Percentiles rank a stretch among this genome's conserved stretches.
Conservation (phyloP, 2,888 invertebrate genomes). For the Microplitis manilae region DNA sequence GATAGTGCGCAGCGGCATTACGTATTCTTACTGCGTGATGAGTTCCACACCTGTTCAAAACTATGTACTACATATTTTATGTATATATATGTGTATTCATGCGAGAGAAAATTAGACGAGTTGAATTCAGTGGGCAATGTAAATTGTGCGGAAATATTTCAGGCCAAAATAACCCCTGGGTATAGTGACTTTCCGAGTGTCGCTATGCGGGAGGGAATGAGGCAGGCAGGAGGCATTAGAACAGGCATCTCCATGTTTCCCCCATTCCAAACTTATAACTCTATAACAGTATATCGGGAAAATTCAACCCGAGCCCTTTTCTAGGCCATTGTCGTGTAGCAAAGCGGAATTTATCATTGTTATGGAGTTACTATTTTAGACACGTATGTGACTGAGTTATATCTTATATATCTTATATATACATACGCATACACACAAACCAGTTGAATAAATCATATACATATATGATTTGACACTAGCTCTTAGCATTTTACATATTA, state of each 20-base stretch:
- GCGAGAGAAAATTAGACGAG: slow-evolving; percentile 40
- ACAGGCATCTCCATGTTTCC: slow-evolving; percentile 8
- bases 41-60: slow-evolving; percentile 31
- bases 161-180: slow-evolving; percentile 38
- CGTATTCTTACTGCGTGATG: slow-evolving; percentile 57
- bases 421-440: not conserved
- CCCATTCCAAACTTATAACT: slow-evolving; percentile 43
- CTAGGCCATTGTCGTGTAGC: slow-evolving; percentile 45
- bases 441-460: slow-evolving; percentile 5
- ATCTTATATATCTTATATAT: slow-evolving; percentile 49
- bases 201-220: not conserved
- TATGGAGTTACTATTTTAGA: slow-evolving; percentile 59
- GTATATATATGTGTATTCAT: slow-evolving; percentile 35
- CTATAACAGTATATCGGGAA: slow-evolving; percentile 61
- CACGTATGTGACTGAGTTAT: slow-evolving; percentile 61
- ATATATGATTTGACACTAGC: slow-evolving; percentile 14
- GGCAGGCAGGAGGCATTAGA: slow-evolving; percentile 15
- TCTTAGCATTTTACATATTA: slow-evolving; percentile 3
- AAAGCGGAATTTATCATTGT: slow-evolving; percentile 61
- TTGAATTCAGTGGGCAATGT: slow-evolving; percentile 57
- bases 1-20: slow-evolving; percentile 52
- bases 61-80: slow-evolving; percentile 15
- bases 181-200: not conserved
- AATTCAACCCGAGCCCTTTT: slow-evolving; percentile 49
- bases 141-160: slow-evolving; percentile 65